Evolutionary conservation across 2,113 vertebrate genomes (phyloP).

Genomic region (Actinemys pallida): DNA sequence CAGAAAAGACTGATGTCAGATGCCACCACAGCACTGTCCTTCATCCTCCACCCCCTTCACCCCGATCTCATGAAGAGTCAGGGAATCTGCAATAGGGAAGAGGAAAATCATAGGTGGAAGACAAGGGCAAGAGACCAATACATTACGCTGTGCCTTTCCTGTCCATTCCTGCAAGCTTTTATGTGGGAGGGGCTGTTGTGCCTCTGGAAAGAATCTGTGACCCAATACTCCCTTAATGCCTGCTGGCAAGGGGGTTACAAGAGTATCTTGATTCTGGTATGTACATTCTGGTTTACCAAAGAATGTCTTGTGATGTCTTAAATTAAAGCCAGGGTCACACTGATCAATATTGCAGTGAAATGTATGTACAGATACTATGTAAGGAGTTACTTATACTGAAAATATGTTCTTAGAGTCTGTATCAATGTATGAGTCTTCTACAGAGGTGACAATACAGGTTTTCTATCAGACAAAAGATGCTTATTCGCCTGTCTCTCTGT

Average conservation of each 20-base stretch:
- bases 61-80: not conserved
- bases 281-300: too few relatives aligned
- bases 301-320: too few relatives aligned
- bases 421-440: not conserved
- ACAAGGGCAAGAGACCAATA: not conserved
- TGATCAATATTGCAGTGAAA: too few relatives aligned
- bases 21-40: not conserved
- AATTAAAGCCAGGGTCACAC: too few relatives aligned
- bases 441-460: not conserved
- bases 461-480: not conserved
- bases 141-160: not conserved
- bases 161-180: not conserved
- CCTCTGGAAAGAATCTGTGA: not conserved
- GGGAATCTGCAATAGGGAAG: not conserved
- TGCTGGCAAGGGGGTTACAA: too few relatives aligned
- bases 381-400: not conserved
- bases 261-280: too few relatives aligned
- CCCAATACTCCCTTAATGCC: too few relatives aligned
- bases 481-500: not conserved
- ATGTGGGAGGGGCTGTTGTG: not conserved
- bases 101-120: not conserved
- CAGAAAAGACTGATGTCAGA: not conserved
- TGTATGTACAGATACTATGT: too few relatives aligned
- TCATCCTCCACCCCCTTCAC: not conserved
- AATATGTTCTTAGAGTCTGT: not conserved